Conservation (phyloP, 2,888 invertebrate genomes). For the Thymelicus acteon region DNA sequence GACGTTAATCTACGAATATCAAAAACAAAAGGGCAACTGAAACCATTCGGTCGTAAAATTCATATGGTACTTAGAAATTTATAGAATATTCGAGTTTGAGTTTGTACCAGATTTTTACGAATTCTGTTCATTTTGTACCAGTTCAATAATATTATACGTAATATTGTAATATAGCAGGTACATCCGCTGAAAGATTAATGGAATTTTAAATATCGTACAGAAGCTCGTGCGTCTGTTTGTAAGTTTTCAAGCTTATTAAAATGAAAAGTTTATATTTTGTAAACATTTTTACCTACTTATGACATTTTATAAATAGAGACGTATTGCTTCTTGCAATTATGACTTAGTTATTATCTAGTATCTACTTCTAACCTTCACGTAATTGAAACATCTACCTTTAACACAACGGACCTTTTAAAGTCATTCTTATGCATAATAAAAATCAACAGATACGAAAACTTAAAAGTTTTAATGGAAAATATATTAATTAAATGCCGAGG, state of each 20-base stretch:
- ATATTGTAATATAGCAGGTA: background rate
- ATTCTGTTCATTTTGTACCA: slow-evolving; percentile 11
- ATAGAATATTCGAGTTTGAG: slow-evolving; percentile 31
- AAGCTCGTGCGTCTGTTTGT: too few relatives aligned
- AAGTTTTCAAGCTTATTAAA: too few relatives aligned
- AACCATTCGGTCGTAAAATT: slow-evolving; percentile 40
- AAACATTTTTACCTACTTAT: too few relatives aligned
- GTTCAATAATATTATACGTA: background rate
- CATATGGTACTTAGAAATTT: slow-evolving; percentile 37
- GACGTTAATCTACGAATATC: slow-evolving; percentile 36
- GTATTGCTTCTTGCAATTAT: too few relatives aligned
- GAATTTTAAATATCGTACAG: too few relatives aligned
- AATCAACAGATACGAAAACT: slow-evolving; percentile 51
- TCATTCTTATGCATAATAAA: background rate
- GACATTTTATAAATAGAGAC: too few relatives aligned
- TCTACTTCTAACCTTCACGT: too few relatives aligned
- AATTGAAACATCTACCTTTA: too few relatives aligned
- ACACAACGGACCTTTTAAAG: background rate
- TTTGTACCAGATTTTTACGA: slow-evolving; percentile 15
- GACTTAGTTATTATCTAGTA: too few relatives aligned
- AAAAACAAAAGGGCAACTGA: slow-evolving; percentile 38
- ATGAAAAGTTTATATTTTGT: too few relatives aligned
- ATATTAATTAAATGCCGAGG: slow-evolving; percentile 78
- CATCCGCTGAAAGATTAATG: background rate
- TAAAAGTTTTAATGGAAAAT: slow-evolving; percentile 77